Base-by-base conservation (phyloP, 2,113 vertebrate genomes). In the Sinocyclocheilus grahami region DNA sequence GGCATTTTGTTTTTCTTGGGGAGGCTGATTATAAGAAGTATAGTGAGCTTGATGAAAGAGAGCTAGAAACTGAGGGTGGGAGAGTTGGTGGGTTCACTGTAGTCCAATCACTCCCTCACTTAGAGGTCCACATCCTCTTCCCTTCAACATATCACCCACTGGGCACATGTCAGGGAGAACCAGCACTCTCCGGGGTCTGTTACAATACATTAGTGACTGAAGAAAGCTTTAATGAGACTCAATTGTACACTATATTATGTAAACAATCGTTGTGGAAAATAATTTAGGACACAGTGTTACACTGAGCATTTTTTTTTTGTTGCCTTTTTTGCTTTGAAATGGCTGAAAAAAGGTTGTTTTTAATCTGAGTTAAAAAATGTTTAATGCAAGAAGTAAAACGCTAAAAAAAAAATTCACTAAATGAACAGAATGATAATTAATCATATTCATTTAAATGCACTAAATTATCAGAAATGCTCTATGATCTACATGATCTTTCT, bases 1-100 rank as follows among this genome's bases (percentile, higher is more conserved):
- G 91, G 91, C 92, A 92, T 86, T 93, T 88, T 94, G 92, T 94
- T 94, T 88, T 93, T 92, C 90, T 92, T 92, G 89, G 88, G 86
- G 4, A 46, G 39, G 82, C 69, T 84, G 88, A 78, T 88, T 87
- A 85, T 81, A 79, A 87, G 87, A 86, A 79, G 81, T 65, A 78
- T 75, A 65, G 58, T 30, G 12, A 78, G 69, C 55, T 51, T 20
- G 81, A 87, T 85, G 88, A 87, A 85, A 88, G 39, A 1, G 67
- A 81, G 42, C 18, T 37, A 87, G 58, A 55, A 58, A 58, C 13
- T 24, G 42, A 58, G 24, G 10, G 12, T 55, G 60, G 42, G 55
- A 37, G 53, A 39, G 69, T 18, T 58, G 65, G 20, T 51, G 63
- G 53, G 79, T 42, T 83, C 18, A 67, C 58, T 67, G 4, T 39